Evolutionary conservation across 2,797 vertebrate species (phyloP), one percentile per base, ranked within the genome.

Genomic region (Siniperca obscura): DNA sequence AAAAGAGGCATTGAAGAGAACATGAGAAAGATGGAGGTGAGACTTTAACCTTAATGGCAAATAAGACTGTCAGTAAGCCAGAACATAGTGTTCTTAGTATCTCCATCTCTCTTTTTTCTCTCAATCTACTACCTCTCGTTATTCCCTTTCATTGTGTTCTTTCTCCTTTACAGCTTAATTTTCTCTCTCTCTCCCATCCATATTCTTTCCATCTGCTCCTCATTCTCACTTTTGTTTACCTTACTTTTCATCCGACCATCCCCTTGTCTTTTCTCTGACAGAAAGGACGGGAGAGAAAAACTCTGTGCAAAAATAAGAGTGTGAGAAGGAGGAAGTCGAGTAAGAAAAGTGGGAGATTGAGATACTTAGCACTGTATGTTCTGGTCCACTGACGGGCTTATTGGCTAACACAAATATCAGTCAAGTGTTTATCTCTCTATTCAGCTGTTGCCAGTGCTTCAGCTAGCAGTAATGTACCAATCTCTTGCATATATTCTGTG

Each of bases 21-120:
- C 9, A 36, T 7, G 55, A 60, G 50, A 70, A 60, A 86, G 79
- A 88, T 65, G 64, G 70, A 83, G 48, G 70, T 34, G 69, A 70
- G 75, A 30, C 53, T 79, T 64, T 14, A 53, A 64, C 30, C 38
- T 38, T 48, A 85, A 87, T 44, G 27, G 64, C 61, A 64, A 81
- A 83, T 88, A 73, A 82, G 73, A 71, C 36, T 27, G 50, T 74
- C 82, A 85, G 68, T n/a, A 76, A 80, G 36, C 21, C 78, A 68
- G 62, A 82, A 81, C 80, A 19, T 10, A 36, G 25, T 70, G 86
- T 61, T 60, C 52, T 36, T 42, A 67, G 46, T 44, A 25, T 70
- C 78, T 74, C 78, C 55, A 64, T 82, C 61, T 42, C 44, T 74
- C 76, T 61, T 52, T 56, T 50, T 9, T 36, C 61, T 36, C 61